Evolutionary conservation across 2,113 vertebrate genomes (phyloP), one percentile per base, ranked within the genome.

Genomic region (Halcyon malimbica): DNA sequence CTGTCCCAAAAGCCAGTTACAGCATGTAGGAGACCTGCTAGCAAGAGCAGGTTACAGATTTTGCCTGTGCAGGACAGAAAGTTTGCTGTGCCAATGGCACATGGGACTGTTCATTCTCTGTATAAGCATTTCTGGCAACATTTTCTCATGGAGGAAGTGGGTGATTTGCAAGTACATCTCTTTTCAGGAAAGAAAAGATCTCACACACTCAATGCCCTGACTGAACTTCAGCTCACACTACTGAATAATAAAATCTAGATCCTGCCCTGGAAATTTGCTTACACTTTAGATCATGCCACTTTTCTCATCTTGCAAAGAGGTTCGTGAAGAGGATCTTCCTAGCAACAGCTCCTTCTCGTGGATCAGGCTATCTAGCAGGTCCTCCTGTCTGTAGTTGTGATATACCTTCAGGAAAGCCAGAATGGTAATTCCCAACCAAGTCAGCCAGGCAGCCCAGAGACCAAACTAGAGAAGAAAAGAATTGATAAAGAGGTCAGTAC

Each of bases 401-500:
- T 99, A 99, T 62, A 99, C 99, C 95, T 99, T 99, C 96, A 99
- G 97, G 98, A 99, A 99, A 73, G 99, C 99, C 98, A 99, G 98
- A 76, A 98, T 96, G 25, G 99, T 98, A 83, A 99, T 98, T 62
- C 98, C 99, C 54, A 99, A 97, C 99, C 99, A 99, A 59, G 99
- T 98, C 94, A 99, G 97, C 99, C 99, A 99, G 18, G 99, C 98
- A 48, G 99, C 99, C 99, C 99, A 99, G 71, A 99, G 98, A 63
- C 99, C 99, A 65, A 99, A 99, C 99, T 99, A 88, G 48, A 97
- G 51, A 60, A 67, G 56, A 44, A 68, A 69, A 87, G 25, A 95
- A 90, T 94, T 37, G 2, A 69, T 4, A 18, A 80, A 51, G 70
- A 90, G 41, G 21, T 94, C 50, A 96, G 65, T 48, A 71, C 13